These are phyloP conservation scores for Limenitis camilla DNA, from an alignment of 2,888 invertebrate species.

Conservation along the genomic window DNA sequence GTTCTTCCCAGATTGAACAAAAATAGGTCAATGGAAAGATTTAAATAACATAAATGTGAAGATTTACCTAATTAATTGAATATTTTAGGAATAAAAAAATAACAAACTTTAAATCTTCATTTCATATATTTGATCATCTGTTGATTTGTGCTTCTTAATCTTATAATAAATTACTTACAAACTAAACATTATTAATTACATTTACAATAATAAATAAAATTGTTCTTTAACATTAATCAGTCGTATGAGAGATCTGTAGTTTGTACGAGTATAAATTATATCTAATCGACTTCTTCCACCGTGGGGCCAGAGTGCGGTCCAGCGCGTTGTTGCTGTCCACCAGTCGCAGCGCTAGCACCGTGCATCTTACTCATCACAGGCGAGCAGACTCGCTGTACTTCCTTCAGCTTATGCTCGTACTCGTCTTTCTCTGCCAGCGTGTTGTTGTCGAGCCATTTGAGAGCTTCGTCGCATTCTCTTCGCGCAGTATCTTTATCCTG, in stretches of 20 bases:
- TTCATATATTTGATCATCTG: no score
- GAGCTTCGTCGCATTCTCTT: conserved; percentile 72
- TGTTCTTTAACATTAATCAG: background rate
- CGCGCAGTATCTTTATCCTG: conserved; percentile 77
- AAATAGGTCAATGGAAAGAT: no score
- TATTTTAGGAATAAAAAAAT: no score
- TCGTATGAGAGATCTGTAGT: background rate
- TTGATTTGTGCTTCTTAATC: no score
- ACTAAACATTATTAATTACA: no score
- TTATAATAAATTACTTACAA: no score
- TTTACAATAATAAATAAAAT: background rate
- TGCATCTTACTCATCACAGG: conserved; percentile 75
- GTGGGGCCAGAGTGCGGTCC: conserved; percentile 20
- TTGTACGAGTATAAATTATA: background rate
- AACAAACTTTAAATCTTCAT: no score
- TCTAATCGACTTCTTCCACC: conserved; percentile 29
- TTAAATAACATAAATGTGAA: no score
- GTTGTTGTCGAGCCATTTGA: conserved; percentile 83
- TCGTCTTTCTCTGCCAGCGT: conserved; percentile 78
- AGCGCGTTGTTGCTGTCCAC: conserved; percentile 26
- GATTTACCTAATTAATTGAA: no score
- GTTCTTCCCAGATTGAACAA: no score
- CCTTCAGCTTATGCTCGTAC: conserved; percentile 75
- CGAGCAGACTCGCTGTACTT: conserved; percentile 73
- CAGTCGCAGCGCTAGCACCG: conserved; percentile 36